A percentile compares a stretch with the other conserved stretches of the same genome.
phyloP scores from a whole-genome alignment of 2,888 invertebrate species.

The Lasioglossum malachurum region DNA sequence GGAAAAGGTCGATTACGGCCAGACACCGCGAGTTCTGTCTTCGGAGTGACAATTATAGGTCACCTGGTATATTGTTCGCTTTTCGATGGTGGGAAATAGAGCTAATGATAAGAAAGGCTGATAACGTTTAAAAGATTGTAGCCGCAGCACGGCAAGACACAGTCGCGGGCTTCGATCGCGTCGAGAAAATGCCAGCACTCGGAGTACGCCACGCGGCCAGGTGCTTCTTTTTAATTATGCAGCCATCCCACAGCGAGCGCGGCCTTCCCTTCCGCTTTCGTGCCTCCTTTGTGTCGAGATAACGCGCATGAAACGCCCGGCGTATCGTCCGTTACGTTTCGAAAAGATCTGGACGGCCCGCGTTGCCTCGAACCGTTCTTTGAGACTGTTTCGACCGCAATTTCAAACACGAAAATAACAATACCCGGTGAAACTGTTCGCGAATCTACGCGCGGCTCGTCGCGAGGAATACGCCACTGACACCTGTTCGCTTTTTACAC shows the following conservation, averaged over 20 bases:
- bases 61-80: neutral
- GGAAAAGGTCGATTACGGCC: neutral
- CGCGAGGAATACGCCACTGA: neutral
- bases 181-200: neutral
- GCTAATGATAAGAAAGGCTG: neutral
- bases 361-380: neutral
- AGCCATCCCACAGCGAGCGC: slow-evolving; percentile 27
- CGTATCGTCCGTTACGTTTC: slow-evolving; percentile 23
- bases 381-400: neutral
- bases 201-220: slow-evolving; percentile 17
- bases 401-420: neutral
- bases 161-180: slow-evolving; percentile 31
- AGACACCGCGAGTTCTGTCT: neutral
- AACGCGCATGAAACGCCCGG: slow-evolving; percentile 29
- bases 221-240: slow-evolving; percentile 46
- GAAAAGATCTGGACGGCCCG: neutral
- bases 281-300: slow-evolving; percentile 35
- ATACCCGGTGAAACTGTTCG: neutral
- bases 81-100: neutral
- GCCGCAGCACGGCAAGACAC: neutral
- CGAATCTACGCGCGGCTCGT: neutral
- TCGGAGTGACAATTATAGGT: neutral
- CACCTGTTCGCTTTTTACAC: neutral
- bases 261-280: slow-evolving; percentile 35
- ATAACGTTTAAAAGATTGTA: slow-evolving; percentile 12